Evolutionary conservation across 2,888 invertebrate genomes (phyloP).

Genomic region (Pollenia griseotomentosa): DNA sequence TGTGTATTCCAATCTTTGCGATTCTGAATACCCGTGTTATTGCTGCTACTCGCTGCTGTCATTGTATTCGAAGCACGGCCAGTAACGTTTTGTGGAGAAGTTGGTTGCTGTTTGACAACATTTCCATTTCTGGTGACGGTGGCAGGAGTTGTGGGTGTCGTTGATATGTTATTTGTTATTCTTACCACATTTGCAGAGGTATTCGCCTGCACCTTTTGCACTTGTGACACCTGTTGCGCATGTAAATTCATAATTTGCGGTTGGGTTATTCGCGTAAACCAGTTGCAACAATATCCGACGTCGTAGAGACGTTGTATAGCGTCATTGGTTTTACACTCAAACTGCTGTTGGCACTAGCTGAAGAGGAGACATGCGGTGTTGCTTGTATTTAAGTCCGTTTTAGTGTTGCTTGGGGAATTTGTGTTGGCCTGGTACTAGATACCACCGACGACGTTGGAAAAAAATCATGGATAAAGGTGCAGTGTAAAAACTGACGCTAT

Average conservation of each 20-base stretch:
- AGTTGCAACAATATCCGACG: constrained; percentile 58
- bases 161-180: constrained; percentile 74
- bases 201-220: constrained; percentile 73
- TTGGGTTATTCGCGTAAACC: constrained; percentile 70
- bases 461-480: no score
- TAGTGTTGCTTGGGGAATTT: constrained; percentile 76
- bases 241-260: constrained; percentile 75
- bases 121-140: constrained; percentile 79
- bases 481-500: no score
- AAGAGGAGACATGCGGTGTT: constrained; percentile 63
- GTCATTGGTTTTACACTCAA: constrained; percentile 50
- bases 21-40: constrained; percentile 51
- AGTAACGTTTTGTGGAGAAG: constrained; percentile 74
- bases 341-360: constrained; percentile 17
- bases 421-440: constrained; percentile 63
- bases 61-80: constrained; percentile 54
- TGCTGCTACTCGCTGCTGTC: constrained; percentile 58
- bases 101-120: constrained; percentile 79
- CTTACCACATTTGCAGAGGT: constrained; percentile 64
- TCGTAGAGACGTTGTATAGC: constrained; percentile 55
- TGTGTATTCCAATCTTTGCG: no score
- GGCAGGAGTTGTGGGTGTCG: constrained; percentile 72
- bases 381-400: constrained; percentile 80
- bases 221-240: constrained; percentile 73
- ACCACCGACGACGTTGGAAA: constrained; percentile 63